phyloP scores from a whole-genome alignment of 2,797 vertebrate species.

The Mastacembelus armatus region DNA sequence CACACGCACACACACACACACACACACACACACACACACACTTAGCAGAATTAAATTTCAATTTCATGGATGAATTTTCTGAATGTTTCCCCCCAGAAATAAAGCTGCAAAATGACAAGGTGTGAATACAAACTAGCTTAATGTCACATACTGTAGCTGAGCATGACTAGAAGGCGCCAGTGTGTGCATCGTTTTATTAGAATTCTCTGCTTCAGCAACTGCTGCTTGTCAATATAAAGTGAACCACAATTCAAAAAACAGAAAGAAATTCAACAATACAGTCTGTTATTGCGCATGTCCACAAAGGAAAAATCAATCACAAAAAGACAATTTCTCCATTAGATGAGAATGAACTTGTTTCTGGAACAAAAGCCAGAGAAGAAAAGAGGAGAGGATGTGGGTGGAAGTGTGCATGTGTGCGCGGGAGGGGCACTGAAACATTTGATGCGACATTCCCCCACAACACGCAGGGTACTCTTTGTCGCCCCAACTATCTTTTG shows the following conservation, averaged over 20 bases:
- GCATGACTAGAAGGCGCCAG: constrained; percentile 8
- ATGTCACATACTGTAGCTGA: not conserved
- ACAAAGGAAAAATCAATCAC: constrained; percentile 54
- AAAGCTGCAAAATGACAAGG: constrained; percentile 32
- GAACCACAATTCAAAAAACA: constrained; percentile 14
- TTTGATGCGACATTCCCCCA: constrained; percentile 30
- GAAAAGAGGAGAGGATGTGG: constrained; percentile 39
- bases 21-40: constrained; percentile 6
- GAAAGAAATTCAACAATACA: constrained; percentile 30
- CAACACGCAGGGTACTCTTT: constrained; percentile 38
- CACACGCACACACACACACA: constrained; percentile 18
- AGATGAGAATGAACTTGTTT: constrained; percentile 41
- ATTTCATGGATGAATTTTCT: constrained; percentile 61
- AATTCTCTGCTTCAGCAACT: constrained; percentile 1
- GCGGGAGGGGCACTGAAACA: constrained; percentile 28
- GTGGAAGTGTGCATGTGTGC: constrained; percentile 18
- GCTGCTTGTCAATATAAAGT: constrained; percentile 42
- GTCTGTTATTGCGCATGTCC: constrained; percentile 25
- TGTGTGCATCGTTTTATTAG: constrained; percentile 28
- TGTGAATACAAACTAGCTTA: constrained; percentile 52
- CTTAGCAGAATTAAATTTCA: constrained; percentile 58
- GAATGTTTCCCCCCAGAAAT: constrained; percentile 22
- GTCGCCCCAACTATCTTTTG: constrained; percentile 52
- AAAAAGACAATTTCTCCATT: constrained; percentile 47
- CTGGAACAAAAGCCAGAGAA: constrained; percentile 53